A percentile compares a stretch with the other conserved stretches of the same genome.
phyloP scores from a whole-genome alignment of 2,113 vertebrate genomes.

The Typhlomys cinereus region DNA sequence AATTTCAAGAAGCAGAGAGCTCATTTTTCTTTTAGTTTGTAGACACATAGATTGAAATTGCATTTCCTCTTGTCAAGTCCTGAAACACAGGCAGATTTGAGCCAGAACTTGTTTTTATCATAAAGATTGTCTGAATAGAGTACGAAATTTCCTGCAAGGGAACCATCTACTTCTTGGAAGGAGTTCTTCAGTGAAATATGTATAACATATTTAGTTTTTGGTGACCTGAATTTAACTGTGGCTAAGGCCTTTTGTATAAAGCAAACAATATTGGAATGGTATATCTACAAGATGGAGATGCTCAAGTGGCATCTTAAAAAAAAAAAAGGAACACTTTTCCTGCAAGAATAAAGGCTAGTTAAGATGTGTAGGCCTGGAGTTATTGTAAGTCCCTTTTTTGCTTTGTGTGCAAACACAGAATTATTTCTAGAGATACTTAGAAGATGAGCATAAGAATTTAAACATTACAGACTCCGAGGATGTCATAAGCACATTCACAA shows the following conservation, averaged over 20 bases:
- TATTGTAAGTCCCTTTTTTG: background rate
- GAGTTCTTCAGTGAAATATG: background rate
- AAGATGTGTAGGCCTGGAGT: background rate
- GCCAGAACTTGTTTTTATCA: background rate
- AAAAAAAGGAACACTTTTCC: background rate
- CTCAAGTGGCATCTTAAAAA: background rate
- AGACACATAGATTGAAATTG: background rate
- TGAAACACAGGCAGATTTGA: conserved; percentile 9
- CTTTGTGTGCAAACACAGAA: background rate
- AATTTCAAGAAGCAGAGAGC: background rate
- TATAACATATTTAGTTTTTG: background rate
- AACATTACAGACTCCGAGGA: background rate
- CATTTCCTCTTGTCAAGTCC: background rate
- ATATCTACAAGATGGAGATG: fast-evolving
- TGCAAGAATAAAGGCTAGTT: background rate
- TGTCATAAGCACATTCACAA: background rate
- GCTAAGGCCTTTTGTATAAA: background rate
- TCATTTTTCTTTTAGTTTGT: background rate
- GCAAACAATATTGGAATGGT: background rate
- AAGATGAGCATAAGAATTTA: background rate
- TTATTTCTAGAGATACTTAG: background rate
- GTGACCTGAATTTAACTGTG: background rate
- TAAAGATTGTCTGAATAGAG: background rate
- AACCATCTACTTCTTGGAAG: background rate
- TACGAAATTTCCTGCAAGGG: background rate